Evolutionary conservation across 2,888 invertebrate species (phyloP).

Genomic region (Drosophila rellima): DNA sequence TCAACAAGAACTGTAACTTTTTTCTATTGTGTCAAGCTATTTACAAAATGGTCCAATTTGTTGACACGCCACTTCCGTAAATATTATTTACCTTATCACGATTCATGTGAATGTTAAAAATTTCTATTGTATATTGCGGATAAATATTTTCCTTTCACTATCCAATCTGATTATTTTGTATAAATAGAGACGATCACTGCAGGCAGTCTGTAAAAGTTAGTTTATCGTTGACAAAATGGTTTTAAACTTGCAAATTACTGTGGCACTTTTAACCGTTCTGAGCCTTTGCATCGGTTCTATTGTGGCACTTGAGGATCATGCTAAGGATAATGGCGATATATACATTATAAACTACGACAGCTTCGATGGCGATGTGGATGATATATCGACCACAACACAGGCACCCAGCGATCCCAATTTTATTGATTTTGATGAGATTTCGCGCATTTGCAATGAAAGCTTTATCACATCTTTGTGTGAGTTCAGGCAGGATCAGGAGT

Average conservation of each 20-base stretch:
- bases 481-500: conserved; percentile 10
- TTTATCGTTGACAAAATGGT: conserved; percentile 45
- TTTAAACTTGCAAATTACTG: conserved; percentile 3
- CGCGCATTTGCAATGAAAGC: conserved; percentile 87
- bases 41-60: conserved; percentile 33
- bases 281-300: conserved; percentile 2
- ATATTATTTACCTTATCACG: conserved; percentile 15
- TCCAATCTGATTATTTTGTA: conserved; percentile 12
- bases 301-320: conserved; percentile 48
- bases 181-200: conserved; percentile 33
- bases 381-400: conserved; percentile 50
- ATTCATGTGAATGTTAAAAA: background rate
- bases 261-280: conserved; percentile 28
- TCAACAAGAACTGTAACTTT: conserved; percentile 2
- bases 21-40: conserved; percentile 32
- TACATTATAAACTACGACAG: conserved; percentile 69
- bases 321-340: conserved; percentile 81
- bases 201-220: background rate
- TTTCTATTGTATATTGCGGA: conserved; percentile 37
- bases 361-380: conserved; percentile 66
- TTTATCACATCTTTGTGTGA: conserved; percentile 87
- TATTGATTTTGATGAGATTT: conserved; percentile 85
- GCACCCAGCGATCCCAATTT: conserved; percentile 30
- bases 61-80: conserved; percentile 46
- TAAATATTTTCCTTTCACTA: background rate